A percentile compares a stretch with the other conserved stretches of the same genome.
These are phyloP conservation scores for Parnassius orleans DNA, from an alignment of 2,888 invertebrate genomes.

Conservation along the genomic window DNA sequence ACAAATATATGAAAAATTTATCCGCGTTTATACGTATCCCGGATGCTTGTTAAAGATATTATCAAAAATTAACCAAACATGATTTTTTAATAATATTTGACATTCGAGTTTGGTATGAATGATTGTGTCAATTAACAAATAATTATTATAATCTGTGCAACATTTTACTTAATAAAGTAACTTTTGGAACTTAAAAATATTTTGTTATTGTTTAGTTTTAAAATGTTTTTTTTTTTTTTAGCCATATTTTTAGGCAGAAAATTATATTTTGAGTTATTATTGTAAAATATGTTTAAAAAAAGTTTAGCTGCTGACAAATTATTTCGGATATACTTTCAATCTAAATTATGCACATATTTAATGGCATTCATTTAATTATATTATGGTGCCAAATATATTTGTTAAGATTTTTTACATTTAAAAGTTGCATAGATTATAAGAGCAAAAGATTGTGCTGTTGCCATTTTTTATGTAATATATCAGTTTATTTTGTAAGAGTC, in stretches of 20 bases:
- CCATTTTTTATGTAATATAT: constrained; percentile 24
- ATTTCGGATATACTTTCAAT: no score
- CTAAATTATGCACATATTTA: no score
- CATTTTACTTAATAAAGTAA: not conserved
- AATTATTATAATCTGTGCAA: constrained; percentile 22
- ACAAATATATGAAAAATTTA: constrained; percentile 17
- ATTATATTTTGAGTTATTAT: not conserved
- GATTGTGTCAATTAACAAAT: constrained; percentile 9
- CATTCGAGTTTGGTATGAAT: constrained; percentile 3
- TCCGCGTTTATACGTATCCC: constrained; percentile 5
- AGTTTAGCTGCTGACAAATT: no score
- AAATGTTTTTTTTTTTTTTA: not conserved
- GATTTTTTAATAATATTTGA: not conserved
- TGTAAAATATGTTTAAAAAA: no score
- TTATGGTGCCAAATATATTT: constrained; percentile 17
- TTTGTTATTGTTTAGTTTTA: not conserved
- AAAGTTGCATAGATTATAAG: constrained; percentile 26
- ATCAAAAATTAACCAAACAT: not conserved
- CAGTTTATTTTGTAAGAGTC: constrained; percentile 23
- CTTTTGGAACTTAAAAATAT: not conserved
- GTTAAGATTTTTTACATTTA: constrained; percentile 6
- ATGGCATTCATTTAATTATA: no score
- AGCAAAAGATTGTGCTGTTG: constrained; percentile 26
- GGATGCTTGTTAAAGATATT: not conserved
- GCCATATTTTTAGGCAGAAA: not conserved